phyloP scores from a whole-genome alignment of 2,888 invertebrate genomes.

The Uropetala carovei region DNA sequence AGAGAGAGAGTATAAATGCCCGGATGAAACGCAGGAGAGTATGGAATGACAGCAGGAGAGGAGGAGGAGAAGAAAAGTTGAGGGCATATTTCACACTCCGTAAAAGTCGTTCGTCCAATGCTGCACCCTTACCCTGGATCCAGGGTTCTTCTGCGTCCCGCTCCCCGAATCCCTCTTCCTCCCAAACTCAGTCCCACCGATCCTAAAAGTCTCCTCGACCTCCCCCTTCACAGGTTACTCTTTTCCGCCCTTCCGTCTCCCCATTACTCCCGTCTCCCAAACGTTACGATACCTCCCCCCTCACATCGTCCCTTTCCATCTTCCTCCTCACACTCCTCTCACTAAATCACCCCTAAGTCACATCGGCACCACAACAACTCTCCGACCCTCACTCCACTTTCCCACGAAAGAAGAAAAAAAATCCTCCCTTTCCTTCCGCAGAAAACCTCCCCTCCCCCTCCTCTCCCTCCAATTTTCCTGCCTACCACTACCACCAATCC shows the following conservation, averaged over 20 bases:
- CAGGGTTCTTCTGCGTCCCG: background rate
- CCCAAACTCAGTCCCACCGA: background rate
- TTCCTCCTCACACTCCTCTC: background rate
- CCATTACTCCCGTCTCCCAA: background rate
- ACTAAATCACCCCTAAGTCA: background rate
- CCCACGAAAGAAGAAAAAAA: background rate
- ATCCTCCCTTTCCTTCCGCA: background rate
- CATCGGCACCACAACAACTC: too few species aligned
- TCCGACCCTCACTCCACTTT: background rate
- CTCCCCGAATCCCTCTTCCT: background rate
- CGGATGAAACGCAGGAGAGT: background rate
- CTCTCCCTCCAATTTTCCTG: background rate
- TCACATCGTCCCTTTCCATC: background rate
- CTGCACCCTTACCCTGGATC: background rate
- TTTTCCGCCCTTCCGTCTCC: background rate
- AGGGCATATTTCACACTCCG: conserved; percentile 27
- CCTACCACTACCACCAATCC: background rate
- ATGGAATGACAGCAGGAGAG: background rate
- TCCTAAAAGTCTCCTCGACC: background rate
- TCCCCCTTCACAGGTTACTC: background rate
- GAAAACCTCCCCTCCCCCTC: background rate
- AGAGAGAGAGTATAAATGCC: background rate
- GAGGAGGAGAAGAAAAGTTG: conserved; percentile 35
- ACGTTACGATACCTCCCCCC: background rate
- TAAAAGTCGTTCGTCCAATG: conserved; percentile 2